Conservation (phyloP, 2,888 invertebrate genomes). For the Drosophila diplacantha region DNA sequence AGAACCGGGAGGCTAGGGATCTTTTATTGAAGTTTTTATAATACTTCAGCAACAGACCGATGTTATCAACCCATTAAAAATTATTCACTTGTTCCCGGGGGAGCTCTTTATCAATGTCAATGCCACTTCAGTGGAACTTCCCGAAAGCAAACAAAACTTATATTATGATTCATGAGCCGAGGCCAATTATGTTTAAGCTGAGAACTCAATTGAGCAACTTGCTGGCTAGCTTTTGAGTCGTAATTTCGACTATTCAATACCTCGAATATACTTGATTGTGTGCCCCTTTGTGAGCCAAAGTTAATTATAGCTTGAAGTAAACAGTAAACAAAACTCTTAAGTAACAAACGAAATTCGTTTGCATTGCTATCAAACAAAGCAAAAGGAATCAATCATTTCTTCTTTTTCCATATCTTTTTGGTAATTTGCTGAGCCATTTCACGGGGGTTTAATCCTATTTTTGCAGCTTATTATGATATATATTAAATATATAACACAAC, state of each 20-base stretch:
- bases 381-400: conserved; percentile 15
- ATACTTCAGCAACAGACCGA: conserved; percentile 10
- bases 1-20: conserved; percentile 1
- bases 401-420: neutral
- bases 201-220: conserved; percentile 17
- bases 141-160: conserved; percentile 18
- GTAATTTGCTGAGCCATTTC: neutral
- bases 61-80: conserved; percentile 24
- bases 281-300: neutral
- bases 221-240: conserved; percentile 1
- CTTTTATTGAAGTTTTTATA: conserved; percentile 3
- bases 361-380: conserved; percentile 8
- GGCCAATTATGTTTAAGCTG: conserved; percentile 27
- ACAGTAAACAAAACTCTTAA: conserved; percentile 18
- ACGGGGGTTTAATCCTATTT: neutral
- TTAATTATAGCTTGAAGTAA: conserved; percentile 18
- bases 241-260: conserved; percentile 4
- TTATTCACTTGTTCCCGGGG: conserved; percentile 20
- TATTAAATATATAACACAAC: neutral
- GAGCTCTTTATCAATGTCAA: conserved; percentile 31
- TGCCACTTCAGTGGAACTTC: conserved; percentile 39
- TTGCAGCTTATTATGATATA: neutral
- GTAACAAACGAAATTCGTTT: conserved; percentile 8
- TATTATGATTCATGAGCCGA: conserved; percentile 29
- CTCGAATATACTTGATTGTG: conserved; percentile 6